Percentiles rank a stretch among this genome's conserved stretches.
Conservation (phyloP, 2,888 invertebrate species). For the Beris morrisii region DNA sequence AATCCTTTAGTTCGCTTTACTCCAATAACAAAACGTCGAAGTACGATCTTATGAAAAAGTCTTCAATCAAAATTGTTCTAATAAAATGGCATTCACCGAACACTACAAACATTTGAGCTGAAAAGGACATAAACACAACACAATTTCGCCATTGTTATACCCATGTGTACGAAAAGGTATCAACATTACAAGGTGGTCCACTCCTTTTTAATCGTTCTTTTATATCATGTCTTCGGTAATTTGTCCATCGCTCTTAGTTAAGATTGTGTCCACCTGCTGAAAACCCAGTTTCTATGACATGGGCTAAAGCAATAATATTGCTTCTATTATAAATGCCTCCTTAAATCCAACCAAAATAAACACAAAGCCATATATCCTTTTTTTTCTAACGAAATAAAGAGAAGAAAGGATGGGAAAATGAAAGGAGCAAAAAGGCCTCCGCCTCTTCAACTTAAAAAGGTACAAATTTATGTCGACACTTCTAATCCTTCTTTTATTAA, state of each 20-base stretch:
- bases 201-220: slow-evolving; percentile 22
- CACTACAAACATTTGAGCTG: no score
- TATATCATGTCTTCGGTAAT: slow-evolving; percentile 15
- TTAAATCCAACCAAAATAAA: neutral
- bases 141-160: no score
- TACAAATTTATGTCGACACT: slow-evolving; percentile 6
- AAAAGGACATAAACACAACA: no score
- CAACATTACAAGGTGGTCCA: slow-evolving; percentile 23
- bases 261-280: slow-evolving; percentile 8
- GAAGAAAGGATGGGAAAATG: no score
- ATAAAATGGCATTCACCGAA: no score
- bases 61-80: no score
- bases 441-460: neutral
- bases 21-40: no score
- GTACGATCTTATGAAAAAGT: no score
- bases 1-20: no score
- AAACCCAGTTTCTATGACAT: neutral
- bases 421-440: neutral
- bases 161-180: neutral
- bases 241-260: neutral
- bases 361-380: no score
- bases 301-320: slow-evolving; percentile 2
- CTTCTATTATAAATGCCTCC: neutral
- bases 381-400: no score
- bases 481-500: slow-evolving; percentile 9